phyloP scores from a whole-genome alignment of 2,888 invertebrate species.

The Metacarcinus magister region DNA sequence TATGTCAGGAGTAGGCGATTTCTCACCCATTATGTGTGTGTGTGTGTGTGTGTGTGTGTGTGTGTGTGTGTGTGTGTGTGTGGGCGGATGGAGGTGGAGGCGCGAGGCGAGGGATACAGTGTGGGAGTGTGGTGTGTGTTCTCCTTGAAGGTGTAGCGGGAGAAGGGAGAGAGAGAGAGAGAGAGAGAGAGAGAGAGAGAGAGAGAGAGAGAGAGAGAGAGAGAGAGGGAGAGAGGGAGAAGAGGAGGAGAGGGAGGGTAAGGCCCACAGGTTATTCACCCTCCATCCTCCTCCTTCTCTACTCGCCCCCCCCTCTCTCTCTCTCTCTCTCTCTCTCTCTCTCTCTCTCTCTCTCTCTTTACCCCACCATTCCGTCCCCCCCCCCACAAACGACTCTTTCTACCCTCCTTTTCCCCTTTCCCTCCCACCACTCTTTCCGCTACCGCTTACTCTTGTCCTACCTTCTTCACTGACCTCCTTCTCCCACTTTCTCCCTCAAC shows the following conservation, averaged over 20 bases:
- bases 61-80: slow-evolving; percentile 42
- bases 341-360: neutral
- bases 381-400: neutral
- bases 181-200: slow-evolving; percentile 33
- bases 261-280: neutral
- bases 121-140: slow-evolving; percentile 52
- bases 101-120: neutral
- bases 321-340: neutral
- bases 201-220: neutral
- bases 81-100: neutral
- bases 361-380: neutral
- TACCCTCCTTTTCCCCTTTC: neutral
- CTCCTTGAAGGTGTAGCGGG: slow-evolving; percentile 51
- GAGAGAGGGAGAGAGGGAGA: neutral
- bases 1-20: neutral
- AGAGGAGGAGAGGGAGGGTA: neutral
- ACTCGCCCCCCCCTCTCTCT: neutral
- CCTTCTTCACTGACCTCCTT: slow-evolving; percentile 5
- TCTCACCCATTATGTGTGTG: neutral
- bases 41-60: slow-evolving; percentile 31
- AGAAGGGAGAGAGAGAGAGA: neutral
- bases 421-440: neutral
- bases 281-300: neutral
- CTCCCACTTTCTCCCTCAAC: neutral
- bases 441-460: neutral